Percentiles rank a stretch among this genome's conserved stretches.
These are phyloP conservation scores for Sinocyclocheilus anshuiensis DNA, from an alignment of 2,113 vertebrate genomes.

Conservation along the genomic window DNA sequence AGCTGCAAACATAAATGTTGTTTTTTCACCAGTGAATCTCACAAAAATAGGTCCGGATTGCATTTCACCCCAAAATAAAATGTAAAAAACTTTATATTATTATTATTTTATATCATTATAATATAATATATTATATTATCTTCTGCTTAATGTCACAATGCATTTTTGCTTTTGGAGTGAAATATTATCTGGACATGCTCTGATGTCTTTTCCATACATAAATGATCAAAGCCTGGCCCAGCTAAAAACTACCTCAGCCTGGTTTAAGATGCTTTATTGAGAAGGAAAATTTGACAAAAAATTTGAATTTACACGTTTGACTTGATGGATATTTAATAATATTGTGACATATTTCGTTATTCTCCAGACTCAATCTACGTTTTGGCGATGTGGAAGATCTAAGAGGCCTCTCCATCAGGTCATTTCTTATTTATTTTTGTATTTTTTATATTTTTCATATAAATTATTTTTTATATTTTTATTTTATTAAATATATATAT, in stretches of 20 bases:
- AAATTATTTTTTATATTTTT: slow-evolving; percentile 67
- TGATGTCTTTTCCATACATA: too few species aligned
- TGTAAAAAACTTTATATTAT: too few species aligned
- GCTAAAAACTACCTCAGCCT: background rate
- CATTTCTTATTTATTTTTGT: slow-evolving; percentile 76
- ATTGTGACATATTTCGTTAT: slow-evolving; percentile 49
- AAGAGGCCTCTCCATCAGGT: slow-evolving; percentile 87
- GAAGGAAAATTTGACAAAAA: background rate
- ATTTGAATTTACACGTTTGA: background rate
- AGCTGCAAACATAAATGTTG: background rate
- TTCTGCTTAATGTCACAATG: too few species aligned
- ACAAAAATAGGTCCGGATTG: too few species aligned
- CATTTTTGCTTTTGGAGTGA: too few species aligned
- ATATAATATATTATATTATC: too few species aligned
- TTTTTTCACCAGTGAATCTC: too few species aligned
- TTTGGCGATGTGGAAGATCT: slow-evolving; percentile 85
- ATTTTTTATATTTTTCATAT: slow-evolving; percentile 72
- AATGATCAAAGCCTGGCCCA: too few species aligned
- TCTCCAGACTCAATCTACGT: slow-evolving; percentile 85
- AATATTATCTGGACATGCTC: too few species aligned
- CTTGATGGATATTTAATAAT: background rate
- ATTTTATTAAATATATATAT: slow-evolving; percentile 36
- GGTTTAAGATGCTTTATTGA: background rate
- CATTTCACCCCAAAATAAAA: too few species aligned
- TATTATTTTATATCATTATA: too few species aligned